phyloP scores from a whole-genome alignment of 2,113 vertebrate genomes.

The Percopsis transmontana region DNA sequence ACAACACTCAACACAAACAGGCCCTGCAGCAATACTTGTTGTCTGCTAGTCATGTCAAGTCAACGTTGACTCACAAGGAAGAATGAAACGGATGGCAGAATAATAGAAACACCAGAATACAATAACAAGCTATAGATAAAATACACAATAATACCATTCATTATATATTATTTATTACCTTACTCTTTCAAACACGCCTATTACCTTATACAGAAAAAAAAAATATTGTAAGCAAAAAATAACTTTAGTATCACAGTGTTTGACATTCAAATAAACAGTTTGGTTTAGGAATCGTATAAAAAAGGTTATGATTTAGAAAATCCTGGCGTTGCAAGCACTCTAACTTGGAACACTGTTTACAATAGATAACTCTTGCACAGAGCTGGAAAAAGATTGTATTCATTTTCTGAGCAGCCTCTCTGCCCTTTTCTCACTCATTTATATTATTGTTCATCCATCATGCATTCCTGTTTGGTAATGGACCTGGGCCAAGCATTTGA shows the following conservation, averaged over 20 bases:
- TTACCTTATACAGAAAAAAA: too few species aligned
- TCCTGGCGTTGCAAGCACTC: neutral
- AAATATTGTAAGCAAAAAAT: too few species aligned
- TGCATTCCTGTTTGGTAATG: constrained; percentile 22
- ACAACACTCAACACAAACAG: constrained; percentile 17
- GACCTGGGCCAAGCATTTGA: constrained; percentile 26
- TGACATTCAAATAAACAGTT: too few species aligned
- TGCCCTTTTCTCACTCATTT: neutral
- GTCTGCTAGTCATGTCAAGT: neutral
- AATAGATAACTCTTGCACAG: neutral
- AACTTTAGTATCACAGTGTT: too few species aligned
- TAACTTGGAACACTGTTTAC: neutral
- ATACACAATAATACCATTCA: too few species aligned
- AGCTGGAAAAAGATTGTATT: neutral
- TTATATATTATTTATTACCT: too few species aligned
- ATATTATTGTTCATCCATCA: constrained; percentile 19
- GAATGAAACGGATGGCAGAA: too few species aligned
- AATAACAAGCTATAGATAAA: too few species aligned
- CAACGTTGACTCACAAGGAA: too few species aligned
- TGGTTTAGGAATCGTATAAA: neutral
- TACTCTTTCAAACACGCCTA: too few species aligned
- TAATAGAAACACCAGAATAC: too few species aligned
- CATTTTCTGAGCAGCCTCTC: too few species aligned
- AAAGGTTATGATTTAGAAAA: constrained; percentile 2
- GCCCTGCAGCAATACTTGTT: neutral